Percentiles rank a stretch among this genome's conserved stretches.
Evolutionary conservation across 1,140 invertebrate species (phyloP).

Genomic region (Drosophila melanogaster): Release_6_plus_ISO1_MT NT_033777.3:7509501-7510000

Average conservation of each 20-base stretch:
- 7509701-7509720: conserved; percentile 58
- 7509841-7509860: conserved; percentile 84
- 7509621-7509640: conserved; percentile 43
- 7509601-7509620: conserved; percentile 12
- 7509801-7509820: conserved; percentile 57
- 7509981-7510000: conserved; percentile 81
- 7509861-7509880: conserved; percentile 83
- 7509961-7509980: conserved; percentile 48
- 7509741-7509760: conserved; percentile 22
- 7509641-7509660: conserved; percentile 54
- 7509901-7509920: conserved; percentile 69
- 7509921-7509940: conserved; percentile 64
- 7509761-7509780: conserved; percentile 5
- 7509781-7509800: not conserved
- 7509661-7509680: conserved; percentile 68
- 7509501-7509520: not conserved
- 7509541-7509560: conserved; percentile 3
- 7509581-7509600: conserved; percentile 15
- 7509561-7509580: not conserved
- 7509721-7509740: conserved; percentile 16
- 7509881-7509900: conserved; percentile 85
- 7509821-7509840: conserved; percentile 85
- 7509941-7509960: conserved; percentile 17
- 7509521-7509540: not conserved
- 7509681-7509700: conserved; percentile 66